phyloP scores from a whole-genome alignment of 2,113 vertebrate species.

The Platichthys flesus region DNA sequence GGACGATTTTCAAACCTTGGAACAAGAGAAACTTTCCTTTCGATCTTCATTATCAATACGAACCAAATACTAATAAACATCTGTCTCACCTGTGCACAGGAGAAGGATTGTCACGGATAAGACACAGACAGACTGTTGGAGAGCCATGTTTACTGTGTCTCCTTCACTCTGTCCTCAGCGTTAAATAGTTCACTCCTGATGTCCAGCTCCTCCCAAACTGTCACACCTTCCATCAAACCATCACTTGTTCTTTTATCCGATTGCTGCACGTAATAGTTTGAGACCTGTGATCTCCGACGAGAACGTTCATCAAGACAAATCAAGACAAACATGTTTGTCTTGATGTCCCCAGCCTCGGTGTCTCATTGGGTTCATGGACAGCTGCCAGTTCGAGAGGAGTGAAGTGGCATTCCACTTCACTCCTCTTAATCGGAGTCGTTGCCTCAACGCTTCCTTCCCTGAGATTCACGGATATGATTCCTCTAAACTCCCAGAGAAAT shows the following conservation, averaged over 20 bases:
- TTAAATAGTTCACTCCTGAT: not conserved
- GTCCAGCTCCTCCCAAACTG: not conserved
- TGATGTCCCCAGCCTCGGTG: no score
- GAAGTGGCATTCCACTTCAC: no score
- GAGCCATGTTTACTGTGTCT: not conserved
- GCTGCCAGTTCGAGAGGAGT: no score
- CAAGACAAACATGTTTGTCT: not conserved
- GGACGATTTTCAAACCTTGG: no score
- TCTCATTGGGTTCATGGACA: no score
- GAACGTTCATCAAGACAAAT: not conserved
- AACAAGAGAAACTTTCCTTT: no score
- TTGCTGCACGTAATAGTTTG: not conserved
- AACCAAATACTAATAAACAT: not conserved
- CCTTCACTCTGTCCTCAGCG: not conserved
- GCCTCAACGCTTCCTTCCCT: no score
- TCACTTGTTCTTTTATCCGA: not conserved
- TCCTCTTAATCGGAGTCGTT: no score
- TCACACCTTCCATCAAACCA: not conserved
- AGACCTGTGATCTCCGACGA: not conserved
- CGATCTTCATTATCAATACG: no score
- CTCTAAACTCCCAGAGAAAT: no score
- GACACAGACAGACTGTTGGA: not conserved
- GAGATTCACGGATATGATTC: no score
- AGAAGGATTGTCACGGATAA: not conserved
- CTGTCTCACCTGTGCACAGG: slow-evolving; percentile 17